A percentile compares a stretch with the other conserved stretches of the same genome.
phyloP scores from a whole-genome alignment of 2,113 vertebrate species.

The Meleagris gallopavo region DNA sequence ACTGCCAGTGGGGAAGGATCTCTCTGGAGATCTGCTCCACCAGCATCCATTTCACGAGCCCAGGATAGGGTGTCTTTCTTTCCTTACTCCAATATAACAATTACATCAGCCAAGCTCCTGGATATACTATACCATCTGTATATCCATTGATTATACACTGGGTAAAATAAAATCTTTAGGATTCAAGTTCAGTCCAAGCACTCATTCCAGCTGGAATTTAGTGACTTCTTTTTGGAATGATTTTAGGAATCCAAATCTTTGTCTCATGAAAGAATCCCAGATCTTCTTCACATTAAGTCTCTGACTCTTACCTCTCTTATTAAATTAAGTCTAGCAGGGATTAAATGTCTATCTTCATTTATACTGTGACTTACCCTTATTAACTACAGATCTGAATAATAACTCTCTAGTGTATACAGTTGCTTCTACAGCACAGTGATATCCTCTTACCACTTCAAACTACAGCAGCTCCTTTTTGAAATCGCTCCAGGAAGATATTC shows the following conservation, averaged over 20 bases:
- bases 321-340: slow-evolving; percentile 20
- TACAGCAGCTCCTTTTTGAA: slow-evolving; percentile 16
- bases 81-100: too few species aligned
- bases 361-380: not conserved
- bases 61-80: too few species aligned
- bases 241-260: not conserved
- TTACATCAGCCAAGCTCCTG: too few species aligned
- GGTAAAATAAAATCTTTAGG: not conserved
- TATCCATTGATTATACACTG: too few species aligned
- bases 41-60: too few species aligned
- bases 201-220: not conserved
- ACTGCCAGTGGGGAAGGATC: too few species aligned
- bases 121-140: too few species aligned
- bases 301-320: not conserved
- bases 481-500: slow-evolving; percentile 32
- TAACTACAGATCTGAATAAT: slow-evolving; percentile 13
- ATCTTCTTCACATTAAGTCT: not conserved
- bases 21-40: too few species aligned
- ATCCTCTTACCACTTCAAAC: slow-evolving; percentile 24
- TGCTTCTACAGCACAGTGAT: not conserved
- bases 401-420: not conserved
- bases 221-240: not conserved
- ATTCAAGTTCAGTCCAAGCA: not conserved
- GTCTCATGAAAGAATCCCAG: not conserved
- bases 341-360: slow-evolving; percentile 22